Evolutionary conservation across 2,113 vertebrate species (phyloP).

Genomic region (Antigone vipio): DNA sequence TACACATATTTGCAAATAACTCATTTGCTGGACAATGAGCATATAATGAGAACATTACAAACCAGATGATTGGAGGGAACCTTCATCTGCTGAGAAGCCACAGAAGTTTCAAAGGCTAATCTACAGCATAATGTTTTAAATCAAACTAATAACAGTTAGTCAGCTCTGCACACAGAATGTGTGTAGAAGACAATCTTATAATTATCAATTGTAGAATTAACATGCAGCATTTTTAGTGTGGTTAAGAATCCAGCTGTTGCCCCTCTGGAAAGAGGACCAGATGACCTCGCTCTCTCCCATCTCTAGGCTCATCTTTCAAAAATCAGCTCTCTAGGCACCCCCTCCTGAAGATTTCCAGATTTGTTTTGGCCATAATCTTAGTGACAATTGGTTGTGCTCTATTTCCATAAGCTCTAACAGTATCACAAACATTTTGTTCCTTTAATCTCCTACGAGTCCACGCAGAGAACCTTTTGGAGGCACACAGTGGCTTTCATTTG

Average conservation of each 20-base stretch:
- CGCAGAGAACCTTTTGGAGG: background rate
- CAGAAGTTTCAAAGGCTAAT: background rate
- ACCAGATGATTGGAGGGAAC: background rate
- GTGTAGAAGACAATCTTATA: background rate
- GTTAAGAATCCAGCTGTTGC: background rate
- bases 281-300: background rate
- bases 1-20: background rate
- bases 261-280: background rate
- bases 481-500: too few species aligned
- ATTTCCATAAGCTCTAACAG: background rate
- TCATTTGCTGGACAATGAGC: background rate
- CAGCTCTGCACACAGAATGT: background rate
- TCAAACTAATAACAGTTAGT: background rate
- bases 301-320: background rate
- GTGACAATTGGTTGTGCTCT: background rate
- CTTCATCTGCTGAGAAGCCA: background rate
- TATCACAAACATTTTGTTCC: background rate
- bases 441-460: background rate
- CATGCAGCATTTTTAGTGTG: background rate
- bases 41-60: background rate
- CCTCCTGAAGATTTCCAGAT: background rate
- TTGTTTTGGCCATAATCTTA: background rate
- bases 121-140: background rate
- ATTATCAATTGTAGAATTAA: background rate
- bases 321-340: background rate